Conservation (phyloP, 2,888 invertebrate genomes). For the Ochlodes sylvanus region DNA sequence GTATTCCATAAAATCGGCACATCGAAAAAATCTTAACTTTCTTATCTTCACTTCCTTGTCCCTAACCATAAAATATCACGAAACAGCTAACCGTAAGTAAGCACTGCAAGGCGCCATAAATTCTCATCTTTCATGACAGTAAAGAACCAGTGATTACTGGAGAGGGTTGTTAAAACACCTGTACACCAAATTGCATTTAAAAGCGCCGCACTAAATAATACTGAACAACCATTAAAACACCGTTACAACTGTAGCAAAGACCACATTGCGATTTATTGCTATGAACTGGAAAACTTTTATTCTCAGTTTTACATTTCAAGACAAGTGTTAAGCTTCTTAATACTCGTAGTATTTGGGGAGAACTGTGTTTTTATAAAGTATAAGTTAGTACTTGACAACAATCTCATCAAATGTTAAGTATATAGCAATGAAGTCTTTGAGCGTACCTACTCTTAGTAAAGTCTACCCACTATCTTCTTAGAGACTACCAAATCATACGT, state of each 20-base stretch:
- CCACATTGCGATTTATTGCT: conserved; percentile 51
- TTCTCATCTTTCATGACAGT: conserved; percentile 8
- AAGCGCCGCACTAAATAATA: conserved; percentile 59
- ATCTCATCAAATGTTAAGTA: too few relatives aligned
- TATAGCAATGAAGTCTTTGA: too few relatives aligned
- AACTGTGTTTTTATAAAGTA: too few relatives aligned
- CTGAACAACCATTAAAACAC: conserved; percentile 61
- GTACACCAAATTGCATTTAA: conserved; percentile 41
- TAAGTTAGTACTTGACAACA: too few relatives aligned
- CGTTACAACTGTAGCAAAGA: conserved; percentile 53
- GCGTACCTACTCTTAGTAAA: too few relatives aligned
- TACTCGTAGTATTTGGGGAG: too few relatives aligned
- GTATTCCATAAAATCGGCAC: too few relatives aligned
- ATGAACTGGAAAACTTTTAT: conserved; percentile 27
- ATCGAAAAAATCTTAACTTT: too few relatives aligned
- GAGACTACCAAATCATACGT: too few relatives aligned
- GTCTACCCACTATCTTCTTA: too few relatives aligned
- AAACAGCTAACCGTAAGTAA: background rate
- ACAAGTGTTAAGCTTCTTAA: conserved; percentile 1
- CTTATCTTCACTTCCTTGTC: too few relatives aligned
- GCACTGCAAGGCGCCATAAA: background rate
- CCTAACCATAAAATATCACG: too few relatives aligned
- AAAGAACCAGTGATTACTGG: conserved; percentile 7
- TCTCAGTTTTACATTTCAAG: background rate
- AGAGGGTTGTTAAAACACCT: conserved; percentile 17